phyloP scores from a whole-genome alignment of 2,113 vertebrate species.

The Suncus etruscus region DNA sequence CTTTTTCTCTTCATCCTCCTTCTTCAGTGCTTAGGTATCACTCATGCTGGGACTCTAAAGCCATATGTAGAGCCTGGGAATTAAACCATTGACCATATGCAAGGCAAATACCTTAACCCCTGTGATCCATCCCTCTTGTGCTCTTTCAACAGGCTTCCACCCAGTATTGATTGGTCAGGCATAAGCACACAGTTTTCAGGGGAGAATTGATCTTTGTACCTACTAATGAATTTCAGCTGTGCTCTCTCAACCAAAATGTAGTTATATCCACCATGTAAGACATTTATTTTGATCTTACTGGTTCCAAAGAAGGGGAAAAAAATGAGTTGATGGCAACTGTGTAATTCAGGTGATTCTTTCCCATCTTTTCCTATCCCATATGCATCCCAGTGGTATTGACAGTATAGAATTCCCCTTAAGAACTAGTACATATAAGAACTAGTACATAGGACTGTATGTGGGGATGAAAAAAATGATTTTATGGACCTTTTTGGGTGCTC shows the following conservation, averaged over 20 bases:
- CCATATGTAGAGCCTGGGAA: too few relatives aligned
- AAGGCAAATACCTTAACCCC: too few relatives aligned
- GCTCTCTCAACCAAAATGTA: slow-evolving; percentile 51
- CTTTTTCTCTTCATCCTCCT: too few relatives aligned
- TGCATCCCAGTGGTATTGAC: not conserved
- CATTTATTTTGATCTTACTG: slow-evolving; percentile 71
- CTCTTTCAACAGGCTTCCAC: not conserved
- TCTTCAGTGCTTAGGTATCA: too few relatives aligned
- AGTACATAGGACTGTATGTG: not conserved
- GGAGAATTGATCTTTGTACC: not conserved
- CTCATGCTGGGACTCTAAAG: too few relatives aligned
- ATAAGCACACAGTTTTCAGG: not conserved
- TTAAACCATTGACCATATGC: too few relatives aligned
- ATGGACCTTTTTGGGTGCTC: not conserved
- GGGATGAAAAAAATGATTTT: not conserved
- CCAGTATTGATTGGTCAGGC: not conserved
- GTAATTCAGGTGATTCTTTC: slow-evolving; percentile 29
- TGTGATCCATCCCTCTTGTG: not conserved
- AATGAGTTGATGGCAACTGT: slow-evolving; percentile 51
- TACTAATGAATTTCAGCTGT: slow-evolving; percentile 46
- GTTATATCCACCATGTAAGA: not conserved
- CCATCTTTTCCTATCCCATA: not conserved
- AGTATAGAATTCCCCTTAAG: not conserved
- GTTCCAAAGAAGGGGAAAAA: slow-evolving; percentile 63
- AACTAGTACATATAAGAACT: not conserved